Base-by-base conservation (phyloP, 1,140 invertebrate species). In the Hesperophylax magnus region DNA sequence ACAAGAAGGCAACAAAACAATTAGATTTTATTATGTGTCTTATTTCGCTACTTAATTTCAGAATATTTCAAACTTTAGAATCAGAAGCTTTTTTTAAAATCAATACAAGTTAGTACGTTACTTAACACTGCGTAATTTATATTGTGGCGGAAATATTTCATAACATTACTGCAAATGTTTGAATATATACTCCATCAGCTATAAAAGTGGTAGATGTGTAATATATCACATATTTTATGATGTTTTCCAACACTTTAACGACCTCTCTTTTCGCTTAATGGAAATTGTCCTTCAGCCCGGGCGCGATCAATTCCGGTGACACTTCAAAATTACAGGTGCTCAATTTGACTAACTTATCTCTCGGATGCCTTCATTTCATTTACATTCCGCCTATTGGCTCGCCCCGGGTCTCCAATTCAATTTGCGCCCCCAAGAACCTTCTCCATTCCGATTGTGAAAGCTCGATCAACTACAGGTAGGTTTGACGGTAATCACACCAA, bases 401-500 rank as follows among this genome's bases (percentile, higher is more conserved):
- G 47, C 69, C 69, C n/a, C 18, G 69, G 52, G 69, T 54, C 69
- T 56, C 20, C 69, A 72, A 72, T 72, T 72, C 69, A 72, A 72
- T 72, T 72, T 72, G 69, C 20, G 52, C 39, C 69, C 69, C 69
- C 3, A 11, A 54, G 22, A 20, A 14, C 6, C 69, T 52, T 20
- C 69, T 72, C 69, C 69, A 72, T 47, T 71, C 39, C 67, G 67
- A 72, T 54, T 54, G 69, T 53, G 69, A 72, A 72, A 72, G 53
- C 69, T 72, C 47, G 39, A 72, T 72, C 47, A 54, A 72, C 9
- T 22, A n/a, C n/a, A n/a, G n/a, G n/a, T n/a, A 24, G 39, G 39
- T 72, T 54, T 72, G 69, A 54, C 69, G 69, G 69, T 72, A 72
- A 72, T 72, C 69, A 54, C 69, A 47, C 69, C n/a, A 72, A 72